Conservation (phyloP, 1,140 invertebrate species). For the Drosophila kurseongensis region DNA sequence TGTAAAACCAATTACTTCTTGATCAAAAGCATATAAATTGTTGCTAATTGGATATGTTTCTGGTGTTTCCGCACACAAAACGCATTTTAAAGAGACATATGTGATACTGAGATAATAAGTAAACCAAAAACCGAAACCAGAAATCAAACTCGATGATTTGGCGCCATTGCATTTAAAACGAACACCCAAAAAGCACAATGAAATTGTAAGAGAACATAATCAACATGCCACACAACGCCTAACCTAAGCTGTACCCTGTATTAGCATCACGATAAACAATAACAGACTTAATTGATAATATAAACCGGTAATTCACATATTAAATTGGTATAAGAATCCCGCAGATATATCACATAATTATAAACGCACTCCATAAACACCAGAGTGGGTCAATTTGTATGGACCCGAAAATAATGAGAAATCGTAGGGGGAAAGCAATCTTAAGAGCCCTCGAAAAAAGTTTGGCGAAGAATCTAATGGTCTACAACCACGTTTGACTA, state of each 20-base stretch:
- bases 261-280: constrained; percentile 17
- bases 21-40: constrained; percentile 56
- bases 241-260: constrained; percentile 23
- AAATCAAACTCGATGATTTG: constrained; percentile 51
- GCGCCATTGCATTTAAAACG: constrained; percentile 50
- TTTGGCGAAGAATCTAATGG: no score
- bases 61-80: constrained; percentile 45
- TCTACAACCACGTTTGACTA: no score
- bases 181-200: constrained; percentile 25
- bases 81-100: constrained; percentile 71
- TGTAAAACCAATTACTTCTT: constrained; percentile 17
- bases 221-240: constrained; percentile 9
- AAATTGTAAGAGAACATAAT: constrained; percentile 28
- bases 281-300: constrained; percentile 11
- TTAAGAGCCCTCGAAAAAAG: no score
- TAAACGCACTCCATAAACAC: constrained; percentile 42
- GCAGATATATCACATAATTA: constrained; percentile 35
- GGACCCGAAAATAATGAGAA: no score
- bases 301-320: neutral
- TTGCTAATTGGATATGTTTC: constrained; percentile 79
- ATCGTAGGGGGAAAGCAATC: no score
- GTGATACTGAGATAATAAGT: constrained; percentile 84
- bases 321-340: constrained; percentile 4
- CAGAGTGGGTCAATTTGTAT: no score
- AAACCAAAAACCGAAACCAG: constrained; percentile 55